Conservation (phyloP, 2,797 vertebrate genomes). For the Syncerus caffer region DNA sequence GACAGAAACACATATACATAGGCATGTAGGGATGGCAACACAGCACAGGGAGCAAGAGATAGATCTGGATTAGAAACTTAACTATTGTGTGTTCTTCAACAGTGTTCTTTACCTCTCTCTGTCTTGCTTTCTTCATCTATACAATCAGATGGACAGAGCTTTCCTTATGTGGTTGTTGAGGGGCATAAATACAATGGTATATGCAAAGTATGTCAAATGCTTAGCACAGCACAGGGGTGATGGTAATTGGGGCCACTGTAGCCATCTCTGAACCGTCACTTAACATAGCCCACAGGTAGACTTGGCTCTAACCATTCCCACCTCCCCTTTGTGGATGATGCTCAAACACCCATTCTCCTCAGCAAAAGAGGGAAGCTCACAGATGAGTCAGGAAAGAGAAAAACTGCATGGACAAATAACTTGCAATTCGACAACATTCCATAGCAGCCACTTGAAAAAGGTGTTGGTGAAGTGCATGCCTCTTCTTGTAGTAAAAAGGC, state of each 20-base stretch:
- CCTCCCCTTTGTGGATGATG: background rate
- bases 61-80: background rate
- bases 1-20: background rate
- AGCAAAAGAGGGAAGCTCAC: background rate
- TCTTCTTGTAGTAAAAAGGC: background rate
- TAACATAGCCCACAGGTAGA: background rate
- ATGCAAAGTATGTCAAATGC: background rate
- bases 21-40: background rate
- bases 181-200: background rate
- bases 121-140: background rate
- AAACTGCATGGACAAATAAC: fast-evolving
- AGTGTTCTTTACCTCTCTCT: background rate
- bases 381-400: background rate
- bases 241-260: background rate
- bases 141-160: background rate
- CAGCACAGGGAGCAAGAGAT: background rate
- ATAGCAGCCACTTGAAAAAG: background rate
- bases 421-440: background rate
- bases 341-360: background rate
- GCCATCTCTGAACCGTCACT: background rate
- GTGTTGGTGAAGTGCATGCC: background rate
- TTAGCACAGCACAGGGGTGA: background rate
- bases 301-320: background rate
- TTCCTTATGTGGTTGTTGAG: background rate
- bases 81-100: background rate